A percentile compares a stretch with the other conserved stretches of the same genome.
These are phyloP conservation scores for Chaetophractus vellerosus DNA, from an alignment of 2,797 vertebrate genomes.

Conservation along the genomic window DNA sequence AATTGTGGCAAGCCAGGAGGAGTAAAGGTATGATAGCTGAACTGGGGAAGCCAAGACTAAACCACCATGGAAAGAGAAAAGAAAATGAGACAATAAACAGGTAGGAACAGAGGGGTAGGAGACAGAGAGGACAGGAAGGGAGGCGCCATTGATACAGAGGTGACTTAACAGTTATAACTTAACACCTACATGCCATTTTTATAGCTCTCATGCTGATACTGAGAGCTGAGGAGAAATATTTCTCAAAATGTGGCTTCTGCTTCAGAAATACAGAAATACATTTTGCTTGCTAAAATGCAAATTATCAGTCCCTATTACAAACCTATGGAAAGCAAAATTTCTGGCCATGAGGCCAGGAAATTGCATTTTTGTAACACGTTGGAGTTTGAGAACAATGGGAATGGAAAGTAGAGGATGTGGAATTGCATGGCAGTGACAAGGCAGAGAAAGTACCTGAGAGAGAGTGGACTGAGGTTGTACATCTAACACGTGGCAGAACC, in stretches of 20 bases:
- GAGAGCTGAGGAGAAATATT: not conserved
- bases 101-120: not conserved
- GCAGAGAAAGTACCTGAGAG: not conserved
- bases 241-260: not conserved
- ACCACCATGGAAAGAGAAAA: not conserved
- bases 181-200: not conserved
- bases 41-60: not conserved
- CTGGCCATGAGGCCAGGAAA: not conserved
- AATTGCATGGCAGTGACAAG: not conserved
- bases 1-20: not conserved
- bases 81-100: not conserved
- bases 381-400: not conserved
- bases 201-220: not conserved
- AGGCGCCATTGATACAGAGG: not conserved
- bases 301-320: not conserved
- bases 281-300: not conserved
- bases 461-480: not conserved
- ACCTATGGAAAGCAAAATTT: not conserved
- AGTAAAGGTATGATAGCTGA: not conserved
- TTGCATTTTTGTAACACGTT: not conserved
- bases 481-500: not conserved
- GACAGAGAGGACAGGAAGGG: not conserved
- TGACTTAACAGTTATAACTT: not conserved
- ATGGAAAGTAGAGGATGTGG: not conserved
- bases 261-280: slow-evolving; percentile 30